These are phyloP conservation scores for Meloidogyne hapla DNA, from an alignment of 1,140 invertebrate species.

Conservation along the genomic window DNA sequence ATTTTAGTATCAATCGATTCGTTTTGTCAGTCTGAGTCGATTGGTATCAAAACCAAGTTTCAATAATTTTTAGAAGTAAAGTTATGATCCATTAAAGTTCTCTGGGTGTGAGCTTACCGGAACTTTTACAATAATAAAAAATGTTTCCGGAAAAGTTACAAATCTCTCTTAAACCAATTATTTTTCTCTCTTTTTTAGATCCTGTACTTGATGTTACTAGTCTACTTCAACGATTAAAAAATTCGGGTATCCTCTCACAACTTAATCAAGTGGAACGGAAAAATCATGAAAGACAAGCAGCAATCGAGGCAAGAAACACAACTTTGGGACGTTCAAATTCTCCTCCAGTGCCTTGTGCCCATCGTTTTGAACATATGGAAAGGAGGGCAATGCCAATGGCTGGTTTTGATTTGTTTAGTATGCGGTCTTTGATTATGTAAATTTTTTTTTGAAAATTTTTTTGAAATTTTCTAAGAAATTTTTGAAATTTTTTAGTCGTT, in stretches of 20 bases:
- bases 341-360: constrained; percentile 42
- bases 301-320: constrained; percentile 29
- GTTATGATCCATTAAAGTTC: too few relatives aligned
- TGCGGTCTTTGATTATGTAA: constrained; percentile 50
- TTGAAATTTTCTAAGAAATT: too few relatives aligned
- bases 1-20: too few relatives aligned
- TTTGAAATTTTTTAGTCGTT: constrained; percentile 51
- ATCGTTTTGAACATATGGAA: constrained; percentile 39
- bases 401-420: constrained; percentile 47
- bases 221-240: constrained; percentile 35
- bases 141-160: too few relatives aligned
- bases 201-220: neutral
- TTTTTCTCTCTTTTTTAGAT: neutral
- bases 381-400: constrained; percentile 33
- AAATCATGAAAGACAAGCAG: constrained; percentile 12
- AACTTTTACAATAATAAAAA: too few relatives aligned
- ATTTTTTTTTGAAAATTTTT: constrained; percentile 23
- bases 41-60: too few relatives aligned
- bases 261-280: constrained; percentile 5
- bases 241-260: constrained; percentile 29
- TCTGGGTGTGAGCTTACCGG: too few relatives aligned
- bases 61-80: too few relatives aligned
- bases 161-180: too few relatives aligned
- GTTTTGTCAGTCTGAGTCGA: too few relatives aligned
- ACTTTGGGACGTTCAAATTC: constrained; percentile 30